phyloP scores from a whole-genome alignment of 2,113 vertebrate species.

The Microcebus tavaratra region DNA sequence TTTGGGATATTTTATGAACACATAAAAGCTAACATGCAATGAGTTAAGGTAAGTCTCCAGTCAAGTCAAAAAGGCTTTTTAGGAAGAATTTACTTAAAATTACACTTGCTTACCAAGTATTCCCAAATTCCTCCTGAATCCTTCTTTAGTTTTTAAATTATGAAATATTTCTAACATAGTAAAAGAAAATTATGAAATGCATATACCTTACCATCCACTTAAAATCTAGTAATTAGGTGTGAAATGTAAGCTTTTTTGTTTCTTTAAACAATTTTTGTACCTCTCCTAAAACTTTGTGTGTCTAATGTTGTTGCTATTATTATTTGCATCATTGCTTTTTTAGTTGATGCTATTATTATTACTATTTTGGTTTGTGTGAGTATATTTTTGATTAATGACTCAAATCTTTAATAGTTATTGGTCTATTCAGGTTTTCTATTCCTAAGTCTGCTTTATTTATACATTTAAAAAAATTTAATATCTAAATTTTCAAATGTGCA shows the following conservation, averaged over 20 bases:
- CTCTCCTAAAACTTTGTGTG: neutral
- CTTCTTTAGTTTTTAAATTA: neutral
- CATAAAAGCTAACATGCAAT: neutral
- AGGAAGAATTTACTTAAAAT: neutral
- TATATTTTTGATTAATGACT: neutral
- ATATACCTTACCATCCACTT: neutral
- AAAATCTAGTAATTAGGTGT: neutral
- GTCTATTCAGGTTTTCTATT: neutral
- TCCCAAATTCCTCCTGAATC: neutral
- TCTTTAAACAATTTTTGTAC: neutral
- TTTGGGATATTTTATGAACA: neutral
- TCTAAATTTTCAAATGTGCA: neutral
- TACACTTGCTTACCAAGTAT: neutral
- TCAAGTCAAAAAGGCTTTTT: neutral
- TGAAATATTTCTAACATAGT: neutral
- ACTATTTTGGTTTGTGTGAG: neutral
- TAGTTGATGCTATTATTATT: neutral
- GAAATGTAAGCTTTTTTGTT: neutral
- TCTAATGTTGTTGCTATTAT: neutral
- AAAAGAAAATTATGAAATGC: neutral
- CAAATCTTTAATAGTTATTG: neutral
- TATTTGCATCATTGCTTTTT: neutral
- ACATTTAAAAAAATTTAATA: neutral
- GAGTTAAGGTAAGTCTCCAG: neutral
- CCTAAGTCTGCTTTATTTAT: neutral